These are phyloP conservation scores for Cyaniris semiargus DNA, from an alignment of 2,888 invertebrate species.

Conservation along the genomic window DNA sequence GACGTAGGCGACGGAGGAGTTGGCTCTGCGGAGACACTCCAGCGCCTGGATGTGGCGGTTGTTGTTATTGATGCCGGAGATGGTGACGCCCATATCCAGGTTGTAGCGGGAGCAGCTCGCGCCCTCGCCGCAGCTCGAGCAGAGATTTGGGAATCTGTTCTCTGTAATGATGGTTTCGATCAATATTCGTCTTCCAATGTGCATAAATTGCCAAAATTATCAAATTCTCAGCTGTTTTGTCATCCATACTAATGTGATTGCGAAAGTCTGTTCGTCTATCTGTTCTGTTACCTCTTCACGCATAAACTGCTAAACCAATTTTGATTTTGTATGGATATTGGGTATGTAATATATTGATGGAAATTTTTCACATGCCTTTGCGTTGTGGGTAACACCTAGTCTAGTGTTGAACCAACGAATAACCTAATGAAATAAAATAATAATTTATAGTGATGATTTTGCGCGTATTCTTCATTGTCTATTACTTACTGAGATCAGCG, in stretches of 20 bases:
- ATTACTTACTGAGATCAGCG: conserved; percentile 79
- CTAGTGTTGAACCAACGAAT: neutral
- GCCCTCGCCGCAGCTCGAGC: conserved; percentile 75
- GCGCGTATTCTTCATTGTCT: neutral
- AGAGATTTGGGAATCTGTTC: conserved; percentile 75
- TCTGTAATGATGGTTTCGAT: conserved; percentile 63
- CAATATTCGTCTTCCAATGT: neutral
- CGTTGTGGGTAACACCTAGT: neutral
- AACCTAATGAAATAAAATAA: too few species aligned
- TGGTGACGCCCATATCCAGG: conserved; percentile 52
- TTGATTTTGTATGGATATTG: too few species aligned
- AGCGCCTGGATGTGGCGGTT: conserved; percentile 83
- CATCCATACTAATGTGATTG: too few species aligned
- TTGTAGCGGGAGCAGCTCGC: conserved; percentile 55
- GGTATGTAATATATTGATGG: too few species aligned
- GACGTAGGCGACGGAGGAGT: conserved; percentile 81
- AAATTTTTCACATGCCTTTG: too few species aligned
- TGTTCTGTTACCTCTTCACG: too few species aligned
- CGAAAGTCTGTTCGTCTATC: too few species aligned
- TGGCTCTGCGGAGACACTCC: conserved; percentile 79
- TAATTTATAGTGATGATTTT: too few species aligned
- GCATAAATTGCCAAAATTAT: neutral
- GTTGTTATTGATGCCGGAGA: conserved; percentile 55
- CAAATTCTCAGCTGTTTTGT: too few species aligned
- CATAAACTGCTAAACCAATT: too few species aligned